Evolutionary conservation across 2,113 vertebrate genomes (phyloP), one percentile per base, ranked within the genome.

Genomic region (Larimichthys crocea): DNA sequence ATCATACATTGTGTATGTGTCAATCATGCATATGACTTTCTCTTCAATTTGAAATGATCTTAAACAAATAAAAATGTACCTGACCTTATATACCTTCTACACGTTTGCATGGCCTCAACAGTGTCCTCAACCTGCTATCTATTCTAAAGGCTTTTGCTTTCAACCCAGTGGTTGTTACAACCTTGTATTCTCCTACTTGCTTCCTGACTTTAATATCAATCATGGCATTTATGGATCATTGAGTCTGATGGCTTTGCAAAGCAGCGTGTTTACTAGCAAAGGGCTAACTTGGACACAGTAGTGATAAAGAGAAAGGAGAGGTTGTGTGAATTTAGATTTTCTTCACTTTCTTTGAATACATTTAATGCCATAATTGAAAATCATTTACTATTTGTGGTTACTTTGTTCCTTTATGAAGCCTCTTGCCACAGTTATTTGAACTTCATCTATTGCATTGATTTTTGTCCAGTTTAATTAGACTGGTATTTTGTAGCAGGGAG

Each of bases 151-250:
- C 48, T n/a, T 22, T 17, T 56, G 60, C 26, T 63, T 73, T 67
- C 12, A 74, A 19, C 50, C n/a, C 44, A 31, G 29, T 52, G 16
- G 29, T 57, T 76, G 29, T 40, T n/a, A 56, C 40, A 15, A 17
- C 59, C 3, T 56, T 52, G 57, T 52, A 19, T 31, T 75, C 66
- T 46, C 24, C 56, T 20, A 3, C 29, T 26, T 61, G 26, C 53
- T 44, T 22, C 55, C 61, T 67, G 59, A 83, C 83, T 29, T 76
- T 22, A 74, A 84, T 88, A 69, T 84, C 73, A 11, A 24, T 40
- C 65, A 59, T 64, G 68, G 35, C 56, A 48, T 76, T 90, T 50
- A 63, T 61, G 40, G 73, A 72, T 76, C 62, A 65, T 44, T 6
- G 14, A 22, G n/a, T 24, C 66, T 9, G 20, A 35, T 10, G 17